Percentiles rank a stretch among this genome's conserved stretches.
Evolutionary conservation across 1,140 invertebrate species (phyloP).

Genomic region (Marisa cornuarietis): DNA sequence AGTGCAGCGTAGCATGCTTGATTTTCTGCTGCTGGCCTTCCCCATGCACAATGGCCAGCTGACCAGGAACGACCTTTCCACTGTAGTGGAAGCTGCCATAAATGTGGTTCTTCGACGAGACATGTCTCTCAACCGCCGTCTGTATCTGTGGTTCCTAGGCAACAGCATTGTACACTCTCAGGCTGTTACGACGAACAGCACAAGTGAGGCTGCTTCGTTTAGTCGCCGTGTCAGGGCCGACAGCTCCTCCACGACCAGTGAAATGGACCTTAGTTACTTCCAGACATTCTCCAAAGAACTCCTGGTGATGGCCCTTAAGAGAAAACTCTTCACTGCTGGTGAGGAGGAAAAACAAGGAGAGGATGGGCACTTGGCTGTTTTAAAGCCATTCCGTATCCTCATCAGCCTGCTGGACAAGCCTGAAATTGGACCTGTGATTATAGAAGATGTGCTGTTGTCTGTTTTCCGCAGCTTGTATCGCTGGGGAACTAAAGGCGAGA

Average conservation of each 20-base stretch:
- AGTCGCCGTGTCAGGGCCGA: conserved; percentile 33
- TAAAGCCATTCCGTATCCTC: conserved; percentile 85
- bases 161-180: conserved; percentile 67
- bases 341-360: conserved; percentile 15
- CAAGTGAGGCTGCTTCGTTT: background rate
- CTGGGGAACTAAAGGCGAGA: conserved; percentile 40
- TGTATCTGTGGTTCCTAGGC: conserved; percentile 86
- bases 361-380: conserved; percentile 39
- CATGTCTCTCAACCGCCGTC: conserved; percentile 89
- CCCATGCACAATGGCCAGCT: conserved; percentile 87
- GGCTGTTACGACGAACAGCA: conserved; percentile 29
- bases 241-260: conserved; percentile 42
- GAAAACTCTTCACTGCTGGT: conserved; percentile 57
- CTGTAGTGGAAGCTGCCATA: conserved; percentile 81
- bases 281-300: conserved; percentile 75
- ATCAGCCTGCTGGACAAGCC: conserved; percentile 89
- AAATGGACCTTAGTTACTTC: conserved; percentile 73
- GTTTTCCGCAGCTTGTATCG: conserved; percentile 77
- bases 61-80: conserved; percentile 78
- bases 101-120: conserved; percentile 87
- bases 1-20: conserved; percentile 87
- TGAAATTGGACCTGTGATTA: conserved; percentile 85
- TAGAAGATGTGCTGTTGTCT: conserved; percentile 87
- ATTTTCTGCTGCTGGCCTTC: conserved; percentile 85
- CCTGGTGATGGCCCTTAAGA: conserved; percentile 67